Conservation (phyloP, 2,888 invertebrate genomes). For the Pollenia amentaria region DNA sequence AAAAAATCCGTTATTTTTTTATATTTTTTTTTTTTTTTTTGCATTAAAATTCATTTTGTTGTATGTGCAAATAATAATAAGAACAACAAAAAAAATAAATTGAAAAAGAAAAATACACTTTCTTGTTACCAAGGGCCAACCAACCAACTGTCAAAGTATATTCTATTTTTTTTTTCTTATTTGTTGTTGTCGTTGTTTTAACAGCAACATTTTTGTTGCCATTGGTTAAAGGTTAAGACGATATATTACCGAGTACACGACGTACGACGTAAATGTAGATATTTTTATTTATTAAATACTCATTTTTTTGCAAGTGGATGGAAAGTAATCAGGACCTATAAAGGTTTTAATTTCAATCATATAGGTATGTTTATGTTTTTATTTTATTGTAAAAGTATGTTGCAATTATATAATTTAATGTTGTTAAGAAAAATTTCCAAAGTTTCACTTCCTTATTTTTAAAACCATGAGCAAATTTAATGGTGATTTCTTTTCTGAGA, state of each 20-base stretch:
- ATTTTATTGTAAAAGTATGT: too few species aligned
- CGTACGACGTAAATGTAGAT: not conserved
- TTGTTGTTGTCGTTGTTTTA: conserved; percentile 1
- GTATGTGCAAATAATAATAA: conserved; percentile 17
- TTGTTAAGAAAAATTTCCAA: too few species aligned
- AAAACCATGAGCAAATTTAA: too few species aligned
- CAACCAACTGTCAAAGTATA: conserved; percentile 58
- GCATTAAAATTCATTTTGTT: conserved; percentile 45
- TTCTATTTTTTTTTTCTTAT: not conserved
- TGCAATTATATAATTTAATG: too few species aligned
- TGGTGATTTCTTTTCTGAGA: too few species aligned
- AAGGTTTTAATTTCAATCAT: too few species aligned
- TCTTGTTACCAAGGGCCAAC: conserved; percentile 60
- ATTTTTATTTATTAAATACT: too few species aligned
- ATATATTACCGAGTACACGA: not conserved
- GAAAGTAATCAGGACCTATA: too few species aligned
- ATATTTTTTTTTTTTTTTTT: conserved; percentile 29
- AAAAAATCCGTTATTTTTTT: conserved; percentile 37
- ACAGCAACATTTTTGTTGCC: conserved; percentile 39
- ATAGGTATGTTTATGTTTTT: too few species aligned
- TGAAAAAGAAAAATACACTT: conserved; percentile 30
- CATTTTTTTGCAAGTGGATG: too few species aligned
- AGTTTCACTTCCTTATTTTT: too few species aligned
- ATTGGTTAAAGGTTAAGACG: conserved; percentile 57
- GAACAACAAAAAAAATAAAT: not conserved